Base-by-base conservation (phyloP, 2,113 vertebrate genomes). In the Dunckerocampus dactyliophorus region DNA sequence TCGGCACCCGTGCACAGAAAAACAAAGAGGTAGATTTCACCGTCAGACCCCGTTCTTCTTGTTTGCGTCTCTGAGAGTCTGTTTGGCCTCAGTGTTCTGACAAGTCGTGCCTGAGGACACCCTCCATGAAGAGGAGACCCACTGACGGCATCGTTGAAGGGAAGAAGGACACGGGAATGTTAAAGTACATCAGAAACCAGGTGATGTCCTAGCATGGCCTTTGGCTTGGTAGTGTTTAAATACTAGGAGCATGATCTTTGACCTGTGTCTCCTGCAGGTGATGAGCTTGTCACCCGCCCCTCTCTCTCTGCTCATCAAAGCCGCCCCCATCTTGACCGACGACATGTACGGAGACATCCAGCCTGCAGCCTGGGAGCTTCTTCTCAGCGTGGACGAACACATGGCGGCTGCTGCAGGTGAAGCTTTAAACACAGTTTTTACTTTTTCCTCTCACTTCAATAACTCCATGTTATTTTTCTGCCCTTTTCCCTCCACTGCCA, bases 291-390 rank as follows among this genome's bases (percentile, higher is more conserved):
- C 95, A 0, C 97, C 97, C 8, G 96, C 97, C 13, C 97, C 96
- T 24, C 84, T 99, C 17, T 99, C 97, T 0, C 88, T 99, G 80
- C 86, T 99, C 2, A 98, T 96, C 81, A 99, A 99, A 76, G 96
- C 97, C 0, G 97, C 97, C 6, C 93, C 95, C 1, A 89, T 98
- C 77, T 85, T 99, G 76, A 98, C 96, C 0, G 97, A 99, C 52
- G 97, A 99, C 81, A 99, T 99, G 97, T 99, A 98, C 0, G 94
- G 93, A 37, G 97, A 99, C 82, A 92, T 99, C 80, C 95, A 98
- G 82, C 97, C 97, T 0, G 96, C 97, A 11, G 97, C 96, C 0
- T 99, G 97, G 97, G 97, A 99, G 58, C 92, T 99, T 3, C 74
- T 99, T 50, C 94, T 99, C 54, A 99, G 96, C 3, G 91, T 97